Evolutionary conservation across 2,797 vertebrate species (phyloP), one percentile per base, ranked within the genome.

Genomic region (Microchirus variegatus): DNA sequence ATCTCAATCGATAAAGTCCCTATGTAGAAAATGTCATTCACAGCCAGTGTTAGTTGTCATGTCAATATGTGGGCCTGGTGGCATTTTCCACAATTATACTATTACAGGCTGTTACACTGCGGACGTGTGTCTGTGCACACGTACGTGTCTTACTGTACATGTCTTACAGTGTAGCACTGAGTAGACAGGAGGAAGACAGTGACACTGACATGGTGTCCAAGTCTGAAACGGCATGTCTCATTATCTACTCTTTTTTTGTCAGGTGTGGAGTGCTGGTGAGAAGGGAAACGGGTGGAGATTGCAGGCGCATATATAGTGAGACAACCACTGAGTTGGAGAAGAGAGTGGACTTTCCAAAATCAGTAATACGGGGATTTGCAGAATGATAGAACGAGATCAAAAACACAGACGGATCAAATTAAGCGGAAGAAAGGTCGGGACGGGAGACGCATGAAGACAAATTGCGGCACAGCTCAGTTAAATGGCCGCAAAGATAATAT

Each of bases 221-320:
- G 35, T 17, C 51, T 48, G 52, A 26, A 66, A 46, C 63, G 52
- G 48, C 58, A 36, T 15, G 53, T 72, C 76, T 86, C 75, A 81
- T 84, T 78, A 81, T 74, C 66, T 53, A 37, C 67, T 86, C 73
- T 66, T 81, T 66, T 81, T 82, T 79, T 80, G 61, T 75, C 60
- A 72, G 54, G 52, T 66, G 63, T 43, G 14, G 14, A 12, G 31
- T 53, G 62, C n/a, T n/a, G 35, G 47, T 37, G 31, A 58, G 52
- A 56, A 47, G 1, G 19, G 2, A 3, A 5, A 12, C 17, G 5
- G 22, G 31, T 2, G 15, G 12, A 63, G 37, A 18, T 22, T 13
- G 12, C 41, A 16, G 26, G 63, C 8, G 51, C 47, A 16, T 31
- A 4, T 14, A 53, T 43, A 46, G 36, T 45, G 31, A 62, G 54